Base-by-base conservation (phyloP, 92 coral and sea anemone species). In the Porites divaricata region DNA sequence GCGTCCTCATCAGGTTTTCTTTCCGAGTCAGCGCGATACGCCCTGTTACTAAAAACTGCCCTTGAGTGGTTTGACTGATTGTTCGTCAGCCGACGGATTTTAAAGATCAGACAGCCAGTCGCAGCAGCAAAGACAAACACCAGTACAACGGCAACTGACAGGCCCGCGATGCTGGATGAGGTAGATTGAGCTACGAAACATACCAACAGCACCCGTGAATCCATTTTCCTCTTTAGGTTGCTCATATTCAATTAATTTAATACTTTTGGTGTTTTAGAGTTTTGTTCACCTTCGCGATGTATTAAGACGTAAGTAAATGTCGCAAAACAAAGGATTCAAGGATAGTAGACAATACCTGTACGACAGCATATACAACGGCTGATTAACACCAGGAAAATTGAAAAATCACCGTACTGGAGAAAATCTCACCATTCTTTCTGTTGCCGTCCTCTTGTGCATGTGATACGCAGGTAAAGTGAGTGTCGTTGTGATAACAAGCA, bases 401-500 rank as follows among this genome's bases (percentile, higher is more conserved):
- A 22, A 53, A 2, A 2, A 13, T 2, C 6, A 16, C 48, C n/a
- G 2, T 23, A 0, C 24, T 2, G 45, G 0, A 7, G n/a, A 28
- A 59, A 41, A 20, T 63, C 72, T 77, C 12, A 64, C 81, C 81
- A n/a, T 26, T 13, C 15, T 1, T 77, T 14, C 2, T n/a, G 2
- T 49, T 0, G 68, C 15, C 62, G 59, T 1, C n/a, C 25, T 59
- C 81, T 10, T 26, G 48, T 1, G 41, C 41, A 10, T 20, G 49
- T 11, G 62, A 17, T 12, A 63, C 57, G 64, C 81, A 77, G 58
- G 8, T 9, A 35, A 41, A 48, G 64, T 77, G 35, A 17, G 81
- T 63, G 20, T 41, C 59, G 35, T 77, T 77, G 22, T 77, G 71
- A 51, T 63, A 67, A 65, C 81, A 77, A 28, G 71, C 14, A 13